Evolutionary conservation across 2,113 vertebrate genomes (phyloP), one percentile per base, ranked within the genome.

Genomic region (Elephas maximus): DNA sequence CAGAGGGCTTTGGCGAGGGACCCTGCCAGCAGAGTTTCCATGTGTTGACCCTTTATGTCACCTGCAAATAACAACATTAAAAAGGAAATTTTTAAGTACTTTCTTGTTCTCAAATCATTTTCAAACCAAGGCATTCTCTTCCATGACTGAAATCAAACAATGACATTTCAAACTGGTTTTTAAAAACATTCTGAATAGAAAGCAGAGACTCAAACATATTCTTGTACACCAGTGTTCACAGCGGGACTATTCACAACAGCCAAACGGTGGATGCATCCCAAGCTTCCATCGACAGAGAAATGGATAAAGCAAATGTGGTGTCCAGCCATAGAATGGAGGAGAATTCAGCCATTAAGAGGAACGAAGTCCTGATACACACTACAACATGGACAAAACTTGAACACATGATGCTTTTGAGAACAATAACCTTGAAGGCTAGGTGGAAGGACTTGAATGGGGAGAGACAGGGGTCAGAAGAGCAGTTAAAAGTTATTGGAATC

Each of bases 1-100:
- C 99, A 99, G 10, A 99, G 99, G n/a, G 99, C 99, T 99, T 99
- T 99, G 96, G 99, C 99, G 3, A 99, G 99, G 9, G 99, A 99
- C 91, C 99, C 99, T 3, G 99, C 99, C 97, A 99, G 93, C 82
- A 99, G 89, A 4, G 99, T 99, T 89, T 99, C 99, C 0, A 99
- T 99, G 53, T 99, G 99, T 65, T 99, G 99, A 45, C 99, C 99
- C 48, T 96, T 99, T 93, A 99, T 98, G 95, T 99, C 99, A 97
- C 99, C 99, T 99, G 96, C 63, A 99, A 98, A 65, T 23, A 98
- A 51, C 21, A 81, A 71, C 8, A 89, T 76, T 85, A 30, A 62
- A 79, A 21, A 78, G 1, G 24, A 33, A 67, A 73, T 33, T 14
- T 76, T 69, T 51, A 76, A 62, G 48, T 73, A 73, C 45, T 67